Conservation (phyloP, 2,113 vertebrate genomes). For the Thalassarche chlororhynchos region DNA sequence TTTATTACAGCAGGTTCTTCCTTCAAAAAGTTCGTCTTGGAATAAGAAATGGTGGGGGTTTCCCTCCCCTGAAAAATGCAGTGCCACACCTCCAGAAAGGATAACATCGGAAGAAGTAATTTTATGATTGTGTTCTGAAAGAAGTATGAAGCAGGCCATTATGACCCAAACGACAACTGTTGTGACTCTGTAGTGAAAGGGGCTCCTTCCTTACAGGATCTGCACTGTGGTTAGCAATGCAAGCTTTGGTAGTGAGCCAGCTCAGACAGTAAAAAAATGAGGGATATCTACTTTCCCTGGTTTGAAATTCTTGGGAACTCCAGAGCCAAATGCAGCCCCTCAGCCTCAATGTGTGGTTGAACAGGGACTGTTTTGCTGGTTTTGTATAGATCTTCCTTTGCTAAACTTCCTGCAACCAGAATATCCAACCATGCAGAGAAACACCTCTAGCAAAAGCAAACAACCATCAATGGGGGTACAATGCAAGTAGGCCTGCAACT, state of each 20-base stretch:
- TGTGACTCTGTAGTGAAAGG: not conserved
- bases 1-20: not conserved
- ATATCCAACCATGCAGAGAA: not conserved
- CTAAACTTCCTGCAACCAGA: not conserved
- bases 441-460: not conserved
- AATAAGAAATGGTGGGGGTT: fast-evolving
- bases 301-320: not conserved
- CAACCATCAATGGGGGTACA: not conserved
- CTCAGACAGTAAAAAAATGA: not conserved
- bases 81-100: not conserved
- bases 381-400: not conserved
- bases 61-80: not conserved
- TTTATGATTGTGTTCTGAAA: not conserved
- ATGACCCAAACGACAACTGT: fast-evolving
- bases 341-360: not conserved
- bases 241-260: not conserved
- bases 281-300: not conserved
- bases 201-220: not conserved
- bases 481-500: not conserved
- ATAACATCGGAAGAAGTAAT: not conserved
- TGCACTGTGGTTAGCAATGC: not conserved
- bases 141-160: not conserved
- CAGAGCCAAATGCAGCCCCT: not conserved
- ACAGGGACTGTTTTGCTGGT: not conserved
- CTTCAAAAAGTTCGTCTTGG: not conserved